Evolutionary conservation across 2,797 vertebrate species (phyloP).

Genomic region (Anolis apletophallus): DNA sequence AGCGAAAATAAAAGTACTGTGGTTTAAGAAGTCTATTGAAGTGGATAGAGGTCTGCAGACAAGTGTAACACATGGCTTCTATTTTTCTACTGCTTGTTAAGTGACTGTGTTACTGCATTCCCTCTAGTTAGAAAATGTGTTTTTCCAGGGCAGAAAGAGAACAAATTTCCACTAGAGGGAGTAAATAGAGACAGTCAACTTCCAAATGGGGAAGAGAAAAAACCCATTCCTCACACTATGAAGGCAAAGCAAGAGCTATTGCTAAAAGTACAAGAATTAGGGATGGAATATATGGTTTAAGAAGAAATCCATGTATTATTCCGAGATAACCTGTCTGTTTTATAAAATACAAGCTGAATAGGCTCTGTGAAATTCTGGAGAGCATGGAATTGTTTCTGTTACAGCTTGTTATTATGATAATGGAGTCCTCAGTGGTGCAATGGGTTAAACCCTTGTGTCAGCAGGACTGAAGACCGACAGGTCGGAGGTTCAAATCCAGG

Average conservation of each 20-base stretch:
- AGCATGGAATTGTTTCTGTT: too few species aligned
- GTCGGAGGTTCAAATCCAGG: too few species aligned
- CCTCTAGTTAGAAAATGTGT: neutral
- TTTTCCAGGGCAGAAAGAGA: neutral
- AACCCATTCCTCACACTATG: neutral
- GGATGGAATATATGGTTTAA: neutral
- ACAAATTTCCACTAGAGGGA: neutral
- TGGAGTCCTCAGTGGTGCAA: too few species aligned
- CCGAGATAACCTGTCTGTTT: neutral
- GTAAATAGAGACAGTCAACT: neutral
- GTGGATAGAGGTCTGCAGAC: neutral
- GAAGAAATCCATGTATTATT: neutral
- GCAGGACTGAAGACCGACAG: too few species aligned
- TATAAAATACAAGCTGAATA: neutral
- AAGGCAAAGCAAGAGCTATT: neutral
- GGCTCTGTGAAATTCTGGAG: neutral
- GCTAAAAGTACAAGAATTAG: neutral
- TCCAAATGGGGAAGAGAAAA: neutral
- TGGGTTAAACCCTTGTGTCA: too few species aligned
- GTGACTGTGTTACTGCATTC: neutral
- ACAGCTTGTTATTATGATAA: too few species aligned
- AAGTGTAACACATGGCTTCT: neutral
- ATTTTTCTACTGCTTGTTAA: neutral
- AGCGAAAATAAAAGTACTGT: neutral
- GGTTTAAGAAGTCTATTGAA: neutral